A percentile compares a stretch with the other conserved stretches of the same genome.
Evolutionary conservation across 2,797 vertebrate genomes (phyloP).

Genomic region (Tangara arthus): DNA sequence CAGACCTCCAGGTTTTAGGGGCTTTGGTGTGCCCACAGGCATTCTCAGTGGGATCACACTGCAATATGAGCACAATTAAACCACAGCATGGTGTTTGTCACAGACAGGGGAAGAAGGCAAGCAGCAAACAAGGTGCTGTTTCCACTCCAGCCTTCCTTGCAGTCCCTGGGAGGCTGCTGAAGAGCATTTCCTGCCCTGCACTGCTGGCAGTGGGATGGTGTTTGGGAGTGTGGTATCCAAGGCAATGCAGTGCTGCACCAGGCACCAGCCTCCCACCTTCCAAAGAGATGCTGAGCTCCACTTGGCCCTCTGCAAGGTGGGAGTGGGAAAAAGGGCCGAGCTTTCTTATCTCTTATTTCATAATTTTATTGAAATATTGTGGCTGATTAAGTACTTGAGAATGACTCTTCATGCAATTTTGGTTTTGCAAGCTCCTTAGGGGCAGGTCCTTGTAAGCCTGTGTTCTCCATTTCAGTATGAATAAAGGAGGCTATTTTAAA

Average conservation of each 20-base stretch:
- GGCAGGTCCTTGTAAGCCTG: neutral
- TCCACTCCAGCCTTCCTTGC: neutral
- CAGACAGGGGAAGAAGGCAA: neutral
- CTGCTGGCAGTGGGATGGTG: neutral
- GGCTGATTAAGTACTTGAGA: slow-evolving; percentile 47
- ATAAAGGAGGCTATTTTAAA: neutral
- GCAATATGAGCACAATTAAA: neutral
- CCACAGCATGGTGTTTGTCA: neutral
- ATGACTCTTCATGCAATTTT: slow-evolving; percentile 32
- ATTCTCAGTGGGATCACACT: accelerated
- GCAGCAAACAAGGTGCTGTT: neutral
- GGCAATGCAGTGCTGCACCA: neutral
- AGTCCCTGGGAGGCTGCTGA: neutral
- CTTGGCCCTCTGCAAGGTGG: neutral
- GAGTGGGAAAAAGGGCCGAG: neutral
- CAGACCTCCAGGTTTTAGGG: neutral
- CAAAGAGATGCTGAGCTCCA: neutral
- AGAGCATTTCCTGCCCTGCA: accelerated
- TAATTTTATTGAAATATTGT: slow-evolving; percentile 53
- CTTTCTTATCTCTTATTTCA: slow-evolving; percentile 55
- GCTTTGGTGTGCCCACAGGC: neutral
- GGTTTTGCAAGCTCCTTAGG: slow-evolving; percentile 51
- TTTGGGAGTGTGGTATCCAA: neutral
- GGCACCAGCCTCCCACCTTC: neutral
- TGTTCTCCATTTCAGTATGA: slow-evolving; percentile 24